These are phyloP conservation scores for Pteronotus mesoamericanus DNA, from an alignment of 2,797 vertebrate genomes.

Conservation along the genomic window DNA sequence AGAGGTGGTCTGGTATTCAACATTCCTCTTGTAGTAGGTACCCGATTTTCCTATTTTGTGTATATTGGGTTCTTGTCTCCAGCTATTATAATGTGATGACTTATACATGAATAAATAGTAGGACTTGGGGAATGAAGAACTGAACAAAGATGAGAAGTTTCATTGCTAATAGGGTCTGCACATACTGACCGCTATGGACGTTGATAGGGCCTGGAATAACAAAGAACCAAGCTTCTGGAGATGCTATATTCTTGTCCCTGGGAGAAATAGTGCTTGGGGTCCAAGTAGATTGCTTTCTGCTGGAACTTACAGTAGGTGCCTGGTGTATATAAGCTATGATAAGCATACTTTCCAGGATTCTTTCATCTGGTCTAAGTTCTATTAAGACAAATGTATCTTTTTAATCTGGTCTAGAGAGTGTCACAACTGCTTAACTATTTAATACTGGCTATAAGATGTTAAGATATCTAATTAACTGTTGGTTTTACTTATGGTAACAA, in stretches of 20 bases:
- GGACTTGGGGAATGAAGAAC: not conserved
- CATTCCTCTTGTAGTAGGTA: not conserved
- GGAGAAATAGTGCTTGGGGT: not conserved
- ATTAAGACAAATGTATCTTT: not conserved
- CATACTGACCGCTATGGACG: accelerated
- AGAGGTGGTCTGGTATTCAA: too few species aligned
- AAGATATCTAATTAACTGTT: not conserved
- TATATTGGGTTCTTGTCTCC: not conserved
- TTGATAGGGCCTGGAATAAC: not conserved
- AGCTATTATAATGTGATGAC: not conserved
- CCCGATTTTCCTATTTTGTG: not conserved
- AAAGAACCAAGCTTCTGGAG: accelerated
- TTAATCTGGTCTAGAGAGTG: not conserved
- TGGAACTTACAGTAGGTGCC: not conserved
- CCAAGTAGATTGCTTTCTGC: not conserved
- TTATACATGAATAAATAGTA: too few species aligned
- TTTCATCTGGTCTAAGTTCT: not conserved
- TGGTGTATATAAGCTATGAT: not conserved
- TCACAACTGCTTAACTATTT: not conserved
- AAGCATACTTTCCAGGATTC: not conserved
- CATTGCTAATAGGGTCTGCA: not conserved
- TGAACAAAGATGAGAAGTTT: not conserved
- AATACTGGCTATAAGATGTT: not conserved
- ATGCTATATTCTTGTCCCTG: not conserved
- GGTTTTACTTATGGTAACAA: not conserved